phyloP scores from a whole-genome alignment of 2,113 vertebrate species.

The Phycodurus eques region DNA sequence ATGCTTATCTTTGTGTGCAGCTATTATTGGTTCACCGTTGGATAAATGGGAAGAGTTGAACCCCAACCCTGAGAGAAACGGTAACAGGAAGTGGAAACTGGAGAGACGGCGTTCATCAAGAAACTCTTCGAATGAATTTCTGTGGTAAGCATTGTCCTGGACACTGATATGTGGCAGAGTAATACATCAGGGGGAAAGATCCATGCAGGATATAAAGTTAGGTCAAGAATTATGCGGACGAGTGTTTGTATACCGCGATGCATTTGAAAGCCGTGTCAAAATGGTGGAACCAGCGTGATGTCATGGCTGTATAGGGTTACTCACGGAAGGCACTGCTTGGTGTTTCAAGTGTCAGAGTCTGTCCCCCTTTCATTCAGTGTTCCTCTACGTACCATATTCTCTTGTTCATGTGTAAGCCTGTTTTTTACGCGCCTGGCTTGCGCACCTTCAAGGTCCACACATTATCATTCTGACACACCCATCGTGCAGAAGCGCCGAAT shows the following conservation, averaged over 20 bases:
- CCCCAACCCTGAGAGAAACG: constrained; percentile 80
- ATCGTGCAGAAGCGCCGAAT: too few relatives aligned
- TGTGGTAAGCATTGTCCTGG: constrained; percentile 77
- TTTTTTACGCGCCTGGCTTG: too few relatives aligned
- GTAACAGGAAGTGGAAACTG: constrained; percentile 82
- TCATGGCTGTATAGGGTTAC: too few relatives aligned
- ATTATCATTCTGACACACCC: too few relatives aligned
- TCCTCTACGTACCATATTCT: neutral
- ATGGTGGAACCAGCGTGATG: neutral
- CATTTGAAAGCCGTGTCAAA: neutral
- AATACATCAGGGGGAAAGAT: too few relatives aligned
- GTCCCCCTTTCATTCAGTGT: neutral
- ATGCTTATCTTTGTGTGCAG: constrained; percentile 42
- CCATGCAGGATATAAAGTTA: too few relatives aligned
- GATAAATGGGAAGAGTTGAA: constrained; percentile 96
- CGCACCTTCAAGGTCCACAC: too few relatives aligned
- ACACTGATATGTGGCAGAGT: neutral
- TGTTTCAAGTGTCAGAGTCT: neutral
- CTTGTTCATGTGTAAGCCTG: too few relatives aligned
- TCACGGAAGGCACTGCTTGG: too few relatives aligned
- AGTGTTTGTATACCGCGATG: too few relatives aligned
- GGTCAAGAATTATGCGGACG: too few relatives aligned
- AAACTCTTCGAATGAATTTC: constrained; percentile 86
- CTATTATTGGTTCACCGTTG: constrained; percentile 81
- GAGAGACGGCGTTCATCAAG: constrained; percentile 88